A percentile compares a stretch with the other conserved stretches of the same genome.
Evolutionary conservation across 2,888 invertebrate species (phyloP).

Genomic region (Cecidostiba fungosa): DNA sequence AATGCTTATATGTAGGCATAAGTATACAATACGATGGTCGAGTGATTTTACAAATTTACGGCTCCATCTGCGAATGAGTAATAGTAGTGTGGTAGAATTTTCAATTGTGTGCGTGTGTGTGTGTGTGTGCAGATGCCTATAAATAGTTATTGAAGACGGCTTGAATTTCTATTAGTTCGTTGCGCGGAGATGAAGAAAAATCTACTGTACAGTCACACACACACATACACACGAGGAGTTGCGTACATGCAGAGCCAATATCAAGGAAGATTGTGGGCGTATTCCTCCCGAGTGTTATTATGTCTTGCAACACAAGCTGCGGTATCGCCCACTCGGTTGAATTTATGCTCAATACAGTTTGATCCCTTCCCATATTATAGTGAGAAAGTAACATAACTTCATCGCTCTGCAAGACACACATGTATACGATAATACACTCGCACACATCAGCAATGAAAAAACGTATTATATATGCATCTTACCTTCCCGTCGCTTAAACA

Average conservation of each 20-base stretch:
- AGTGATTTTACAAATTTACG: neutral
- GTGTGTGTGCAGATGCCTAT: constrained; percentile 6
- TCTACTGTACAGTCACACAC: neutral
- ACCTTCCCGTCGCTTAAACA: neutral
- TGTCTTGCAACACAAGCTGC: constrained; percentile 41
- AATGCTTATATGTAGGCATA: neutral
- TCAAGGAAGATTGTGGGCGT: constrained; percentile 46
- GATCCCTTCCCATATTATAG: constrained; percentile 3
- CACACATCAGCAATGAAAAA: neutral
- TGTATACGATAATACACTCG: neutral
- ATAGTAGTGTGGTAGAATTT: neutral
- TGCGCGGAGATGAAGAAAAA: constrained; percentile 5
- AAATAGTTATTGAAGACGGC: constrained; percentile 11
- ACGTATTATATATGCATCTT: neutral
- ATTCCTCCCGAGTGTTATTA: constrained; percentile 29
- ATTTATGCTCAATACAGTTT: constrained; percentile 18
- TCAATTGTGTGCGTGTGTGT: neutral
- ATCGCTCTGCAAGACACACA: neutral
- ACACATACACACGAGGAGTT: neutral
- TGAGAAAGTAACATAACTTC: constrained; percentile 4
- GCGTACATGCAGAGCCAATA: constrained; percentile 19
- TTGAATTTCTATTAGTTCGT: constrained; percentile 4
- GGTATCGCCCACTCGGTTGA: constrained; percentile 43
- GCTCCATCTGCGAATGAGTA: neutral
- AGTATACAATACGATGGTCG: neutral